Conservation (phyloP, 2,113 vertebrate species). For the Hydropotes inermis region DNA sequence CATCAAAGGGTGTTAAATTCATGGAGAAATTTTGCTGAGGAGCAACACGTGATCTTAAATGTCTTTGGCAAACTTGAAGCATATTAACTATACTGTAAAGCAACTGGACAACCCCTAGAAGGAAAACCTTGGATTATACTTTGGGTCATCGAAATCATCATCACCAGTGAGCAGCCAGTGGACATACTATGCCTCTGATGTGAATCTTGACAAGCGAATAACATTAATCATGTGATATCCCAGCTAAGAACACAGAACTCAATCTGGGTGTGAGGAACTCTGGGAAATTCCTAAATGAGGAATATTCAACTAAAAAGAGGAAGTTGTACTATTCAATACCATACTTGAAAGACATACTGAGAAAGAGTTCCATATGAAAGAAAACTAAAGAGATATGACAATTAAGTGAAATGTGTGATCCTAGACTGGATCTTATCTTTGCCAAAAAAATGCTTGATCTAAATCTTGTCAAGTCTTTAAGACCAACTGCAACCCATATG, state of each 20-base stretch:
- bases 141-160: background rate
- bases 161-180: background rate
- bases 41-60: background rate
- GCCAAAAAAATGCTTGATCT: no score
- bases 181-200: background rate
- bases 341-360: background rate
- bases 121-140: background rate
- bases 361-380: background rate
- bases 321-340: background rate
- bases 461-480: no score
- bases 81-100: background rate
- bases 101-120: background rate
- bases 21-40: background rate
- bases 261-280: background rate
- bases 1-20: background rate
- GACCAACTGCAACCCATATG: no score
- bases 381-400: background rate
- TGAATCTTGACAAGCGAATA: background rate
- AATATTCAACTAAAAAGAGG: background rate
- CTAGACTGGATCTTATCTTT: background rate
- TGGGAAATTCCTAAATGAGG: background rate
- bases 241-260: background rate
- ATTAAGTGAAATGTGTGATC: constrained; percentile 15
- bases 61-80: background rate
- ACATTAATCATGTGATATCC: background rate